Base-by-base conservation (phyloP, 2,888 invertebrate genomes). In the Cryptops parisi region DNA sequence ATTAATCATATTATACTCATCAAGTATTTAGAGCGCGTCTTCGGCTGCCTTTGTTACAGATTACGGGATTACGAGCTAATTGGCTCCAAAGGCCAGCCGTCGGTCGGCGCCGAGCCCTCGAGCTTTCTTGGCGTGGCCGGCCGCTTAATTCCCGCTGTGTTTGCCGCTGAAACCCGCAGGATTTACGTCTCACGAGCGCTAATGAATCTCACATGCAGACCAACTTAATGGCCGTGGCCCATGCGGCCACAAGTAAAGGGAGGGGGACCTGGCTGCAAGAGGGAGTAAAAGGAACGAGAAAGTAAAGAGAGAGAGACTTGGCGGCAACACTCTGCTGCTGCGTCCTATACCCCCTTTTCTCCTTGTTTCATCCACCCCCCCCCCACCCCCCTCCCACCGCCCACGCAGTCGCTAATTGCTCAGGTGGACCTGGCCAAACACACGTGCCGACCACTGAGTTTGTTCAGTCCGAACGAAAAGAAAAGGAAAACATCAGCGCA, bases 1-100 rank as follows among this genome's bases (percentile, higher is more conserved):
- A 51, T 51, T 51, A 51, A 50, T 51, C 43, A 41, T 51, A 51
- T 51, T 46, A 46, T 9, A 24, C 22, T 41, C 43, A 41, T 41
- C 43, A 41, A 41, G 43, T 41, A 41, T 41, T 41, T 41, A 41
- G 43, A 41, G 43, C 23, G 24, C 9, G 24, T 9, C 21, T 6
- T 24, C 46, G 24, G 9, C 24, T 5, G 46, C 21, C 46, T 46
- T 24, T 46, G 24, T 19, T 46, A 9, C 46, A 46, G 46, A 46
- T 46, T 46, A 46, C 46, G 5, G 46, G 46, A 46, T 46, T 46
- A 46, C 6, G 24, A 24, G 9, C 24, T 27, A 51, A 27, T 51
- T 25, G 51, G 43, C 6, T 24, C 2, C 15, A 51, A 50, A 46
- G 46, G 46, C 46, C 43, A 33, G 33, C 33, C 33, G 9, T 6